Conservation (phyloP, 2,113 vertebrate genomes). For the Promerops cafer region DNA sequence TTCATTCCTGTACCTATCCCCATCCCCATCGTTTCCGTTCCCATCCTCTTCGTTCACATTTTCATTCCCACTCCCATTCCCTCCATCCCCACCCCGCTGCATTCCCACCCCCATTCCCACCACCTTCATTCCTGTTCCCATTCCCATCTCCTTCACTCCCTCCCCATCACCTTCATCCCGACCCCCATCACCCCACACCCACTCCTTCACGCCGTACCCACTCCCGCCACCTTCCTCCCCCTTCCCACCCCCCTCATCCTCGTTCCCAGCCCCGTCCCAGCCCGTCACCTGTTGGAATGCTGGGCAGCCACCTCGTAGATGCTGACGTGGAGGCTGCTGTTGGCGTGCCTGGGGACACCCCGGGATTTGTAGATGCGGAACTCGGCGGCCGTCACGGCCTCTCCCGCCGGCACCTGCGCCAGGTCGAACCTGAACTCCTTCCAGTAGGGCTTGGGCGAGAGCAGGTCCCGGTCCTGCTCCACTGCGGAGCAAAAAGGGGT, state of each 20-base stretch:
- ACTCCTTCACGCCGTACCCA: too few species aligned
- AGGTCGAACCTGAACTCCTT: slow-evolving; percentile 96
- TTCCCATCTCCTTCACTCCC: too few species aligned
- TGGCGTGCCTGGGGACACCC: slow-evolving; percentile 69
- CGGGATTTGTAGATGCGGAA: slow-evolving; percentile 91
- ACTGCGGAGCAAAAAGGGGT: slow-evolving; percentile 68
- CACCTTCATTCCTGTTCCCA: too few species aligned
- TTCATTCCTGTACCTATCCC: background rate
- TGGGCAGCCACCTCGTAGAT: slow-evolving; percentile 84
- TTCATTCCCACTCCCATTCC: background rate
- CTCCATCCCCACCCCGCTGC: too few species aligned
- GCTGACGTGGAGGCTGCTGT: slow-evolving; percentile 86
- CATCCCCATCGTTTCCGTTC: background rate
- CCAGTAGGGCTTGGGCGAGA: slow-evolving; percentile 87
- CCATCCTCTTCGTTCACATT: background rate
- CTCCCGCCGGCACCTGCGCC: slow-evolving; percentile 85
- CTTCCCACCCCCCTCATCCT: fast-evolving
- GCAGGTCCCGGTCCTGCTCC: slow-evolving; percentile 83
- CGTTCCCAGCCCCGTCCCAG: background rate
- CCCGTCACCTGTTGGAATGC: slow-evolving; percentile 76
- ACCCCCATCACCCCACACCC: too few species aligned
- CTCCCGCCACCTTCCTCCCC: too few species aligned
- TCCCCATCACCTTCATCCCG: too few species aligned
- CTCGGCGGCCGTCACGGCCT: slow-evolving; percentile 87
- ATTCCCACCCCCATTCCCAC: background rate